Conservation (phyloP, 1,140 invertebrate genomes). For the Drosophila azteca region DNA sequence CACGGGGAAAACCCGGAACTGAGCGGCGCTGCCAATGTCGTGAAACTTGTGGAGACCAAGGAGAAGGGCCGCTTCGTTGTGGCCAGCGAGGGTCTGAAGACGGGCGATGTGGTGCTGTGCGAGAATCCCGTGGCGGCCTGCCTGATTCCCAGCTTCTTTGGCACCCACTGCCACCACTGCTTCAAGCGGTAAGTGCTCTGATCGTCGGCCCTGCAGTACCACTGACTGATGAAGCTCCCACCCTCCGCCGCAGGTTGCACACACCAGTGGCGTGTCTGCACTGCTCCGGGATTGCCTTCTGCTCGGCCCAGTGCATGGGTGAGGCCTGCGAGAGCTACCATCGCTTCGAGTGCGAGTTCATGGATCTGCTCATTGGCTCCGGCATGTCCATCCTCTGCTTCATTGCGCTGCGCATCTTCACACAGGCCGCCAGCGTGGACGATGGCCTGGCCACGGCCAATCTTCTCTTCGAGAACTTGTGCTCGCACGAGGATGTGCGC, state of each 20-base stretch:
- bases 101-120: slow-evolving; percentile 88
- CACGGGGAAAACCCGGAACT: slow-evolving; percentile 73
- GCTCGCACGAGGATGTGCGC: slow-evolving; percentile 87
- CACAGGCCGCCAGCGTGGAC: slow-evolving; percentile 84
- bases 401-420: slow-evolving; percentile 90
- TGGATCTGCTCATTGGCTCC: slow-evolving; percentile 90
- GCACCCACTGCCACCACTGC: slow-evolving; percentile 93
- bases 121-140: slow-evolving; percentile 91
- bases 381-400: slow-evolving; percentile 92
- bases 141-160: slow-evolving; percentile 88
- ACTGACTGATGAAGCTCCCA: not conserved
- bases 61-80: slow-evolving; percentile 86
- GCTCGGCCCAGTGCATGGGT: slow-evolving; percentile 88
- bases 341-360: slow-evolving; percentile 91
- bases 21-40: slow-evolving; percentile 81
- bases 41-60: slow-evolving; percentile 84
- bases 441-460: slow-evolving; percentile 83
- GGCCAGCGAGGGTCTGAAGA: slow-evolving; percentile 85
- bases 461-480: slow-evolving; percentile 85
- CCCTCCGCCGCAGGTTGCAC: slow-evolving; percentile 83
- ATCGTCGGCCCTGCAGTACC: not conserved
- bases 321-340: slow-evolving; percentile 89
- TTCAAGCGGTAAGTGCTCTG: slow-evolving; percentile 86
- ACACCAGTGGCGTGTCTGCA: slow-evolving; percentile 89
- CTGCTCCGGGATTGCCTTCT: slow-evolving; percentile 91